Conservation (phyloP, 2,888 invertebrate genomes). For the Mythimna vitellina region DNA sequence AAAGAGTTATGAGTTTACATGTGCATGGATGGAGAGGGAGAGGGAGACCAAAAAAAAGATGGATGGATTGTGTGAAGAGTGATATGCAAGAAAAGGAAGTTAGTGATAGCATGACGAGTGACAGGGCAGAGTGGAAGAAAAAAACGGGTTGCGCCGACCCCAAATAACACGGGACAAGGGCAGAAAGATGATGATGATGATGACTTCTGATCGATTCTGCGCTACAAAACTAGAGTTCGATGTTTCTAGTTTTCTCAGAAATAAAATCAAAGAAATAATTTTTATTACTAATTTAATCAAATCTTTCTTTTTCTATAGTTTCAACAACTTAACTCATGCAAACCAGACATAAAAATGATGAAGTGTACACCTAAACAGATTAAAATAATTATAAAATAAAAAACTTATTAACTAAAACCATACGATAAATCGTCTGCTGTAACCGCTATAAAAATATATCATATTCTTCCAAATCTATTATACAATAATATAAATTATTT, state of each 20-base stretch:
- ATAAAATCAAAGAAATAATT: neutral
- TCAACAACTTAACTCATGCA: conserved; percentile 12
- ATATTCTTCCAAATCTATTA: conserved; percentile 65
- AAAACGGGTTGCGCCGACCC: no score
- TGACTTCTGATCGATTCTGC: no score
- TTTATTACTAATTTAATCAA: conserved; percentile 30
- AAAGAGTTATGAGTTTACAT: no score
- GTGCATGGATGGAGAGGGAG: no score
- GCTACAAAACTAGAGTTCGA: neutral
- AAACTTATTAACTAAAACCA: conserved; percentile 72
- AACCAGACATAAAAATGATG: conserved; percentile 33
- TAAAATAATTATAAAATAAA: conserved; percentile 54
- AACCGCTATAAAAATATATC: conserved; percentile 72
- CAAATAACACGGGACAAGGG: no score
- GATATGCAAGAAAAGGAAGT: no score
- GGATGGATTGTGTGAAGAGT: no score
- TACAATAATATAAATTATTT: conserved; percentile 65
- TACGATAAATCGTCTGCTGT: conserved; percentile 71
- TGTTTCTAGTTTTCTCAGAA: conserved; percentile 3
- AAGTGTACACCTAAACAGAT: conserved; percentile 30
- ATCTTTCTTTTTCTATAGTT: conserved; percentile 13
- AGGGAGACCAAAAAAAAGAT: no score
- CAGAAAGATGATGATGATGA: no score
- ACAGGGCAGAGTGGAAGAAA: no score
- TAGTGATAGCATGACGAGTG: no score